Conservation (phyloP, 2,888 invertebrate species). For the Metacarcinus magister region DNA sequence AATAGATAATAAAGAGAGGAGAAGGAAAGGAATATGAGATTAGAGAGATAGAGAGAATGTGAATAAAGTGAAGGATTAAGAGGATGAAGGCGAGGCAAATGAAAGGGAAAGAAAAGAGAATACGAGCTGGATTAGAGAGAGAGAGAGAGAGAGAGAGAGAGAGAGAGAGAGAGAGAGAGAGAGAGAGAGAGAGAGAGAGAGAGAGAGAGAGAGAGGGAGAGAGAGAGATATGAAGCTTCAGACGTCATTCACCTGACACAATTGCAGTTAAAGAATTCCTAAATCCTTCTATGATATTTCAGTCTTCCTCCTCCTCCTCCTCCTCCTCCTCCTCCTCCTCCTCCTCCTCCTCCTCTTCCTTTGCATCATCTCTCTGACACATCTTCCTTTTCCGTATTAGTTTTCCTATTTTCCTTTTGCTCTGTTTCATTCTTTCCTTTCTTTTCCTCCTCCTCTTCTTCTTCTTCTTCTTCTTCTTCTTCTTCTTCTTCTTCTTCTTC, state of each 20-base stretch:
- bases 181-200: slow-evolving; percentile 41
- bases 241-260: neutral
- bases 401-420: neutral
- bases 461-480: neutral
- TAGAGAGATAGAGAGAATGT: neutral
- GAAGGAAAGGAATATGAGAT: neutral
- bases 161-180: neutral
- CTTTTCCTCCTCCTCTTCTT: neutral
- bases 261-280: neutral
- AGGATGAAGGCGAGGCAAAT: neutral
- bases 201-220: slow-evolving; percentile 45
- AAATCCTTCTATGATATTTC: slow-evolving; percentile 21
- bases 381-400: neutral
- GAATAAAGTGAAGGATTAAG: neutral
- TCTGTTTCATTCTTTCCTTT: neutral
- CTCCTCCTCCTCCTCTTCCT: slow-evolving; percentile 30
- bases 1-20: neutral
- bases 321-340: slow-evolving; percentile 41
- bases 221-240: neutral
- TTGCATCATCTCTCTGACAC: neutral
- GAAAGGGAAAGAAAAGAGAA: neutral
- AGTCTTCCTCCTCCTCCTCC: neutral
- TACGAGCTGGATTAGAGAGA: neutral
- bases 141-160: neutral
- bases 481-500: neutral